These are phyloP conservation scores for Himantopus leucocephalus DNA, from an alignment of 2,113 vertebrate species.

Conservation along the genomic window DNA sequence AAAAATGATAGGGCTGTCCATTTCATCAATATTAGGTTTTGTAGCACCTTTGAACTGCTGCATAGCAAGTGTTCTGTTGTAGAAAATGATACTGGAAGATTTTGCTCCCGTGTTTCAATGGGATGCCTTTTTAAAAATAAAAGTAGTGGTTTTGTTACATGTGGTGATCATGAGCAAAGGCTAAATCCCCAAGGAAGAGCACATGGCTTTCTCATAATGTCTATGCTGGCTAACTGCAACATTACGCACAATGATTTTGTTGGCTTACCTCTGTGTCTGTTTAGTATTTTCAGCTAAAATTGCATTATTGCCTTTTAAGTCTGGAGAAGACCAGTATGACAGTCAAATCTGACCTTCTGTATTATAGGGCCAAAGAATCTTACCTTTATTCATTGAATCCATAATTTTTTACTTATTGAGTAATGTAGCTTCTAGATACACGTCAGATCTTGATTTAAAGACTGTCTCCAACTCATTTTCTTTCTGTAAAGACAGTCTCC, in stretches of 20 bases:
- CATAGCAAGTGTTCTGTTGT: background rate
- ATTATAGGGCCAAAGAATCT: background rate
- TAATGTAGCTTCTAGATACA: background rate
- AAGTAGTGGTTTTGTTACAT: background rate
- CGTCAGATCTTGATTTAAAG: background rate
- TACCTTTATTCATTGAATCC: background rate
- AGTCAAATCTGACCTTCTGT: background rate
- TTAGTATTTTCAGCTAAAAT: background rate
- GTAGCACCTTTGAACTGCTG: background rate
- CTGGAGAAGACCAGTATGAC: background rate
- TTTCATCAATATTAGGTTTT: background rate
- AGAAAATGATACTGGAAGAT: background rate
- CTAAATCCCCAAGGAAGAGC: background rate
- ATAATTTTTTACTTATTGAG: background rate
- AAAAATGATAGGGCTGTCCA: background rate
- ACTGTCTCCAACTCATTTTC: background rate
- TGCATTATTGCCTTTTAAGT: background rate
- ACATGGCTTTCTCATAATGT: background rate
- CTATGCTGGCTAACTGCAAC: background rate
- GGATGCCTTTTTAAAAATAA: background rate
- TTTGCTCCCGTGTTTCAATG: background rate
- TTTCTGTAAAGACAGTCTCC: background rate
- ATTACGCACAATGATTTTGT: rapidly evolving
- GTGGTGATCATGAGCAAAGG: background rate
- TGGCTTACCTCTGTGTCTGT: background rate